Percentiles rank a stretch among this genome's conserved stretches.
Conservation (phyloP, 2,797 vertebrate species). For the Danionella dracula region DNA sequence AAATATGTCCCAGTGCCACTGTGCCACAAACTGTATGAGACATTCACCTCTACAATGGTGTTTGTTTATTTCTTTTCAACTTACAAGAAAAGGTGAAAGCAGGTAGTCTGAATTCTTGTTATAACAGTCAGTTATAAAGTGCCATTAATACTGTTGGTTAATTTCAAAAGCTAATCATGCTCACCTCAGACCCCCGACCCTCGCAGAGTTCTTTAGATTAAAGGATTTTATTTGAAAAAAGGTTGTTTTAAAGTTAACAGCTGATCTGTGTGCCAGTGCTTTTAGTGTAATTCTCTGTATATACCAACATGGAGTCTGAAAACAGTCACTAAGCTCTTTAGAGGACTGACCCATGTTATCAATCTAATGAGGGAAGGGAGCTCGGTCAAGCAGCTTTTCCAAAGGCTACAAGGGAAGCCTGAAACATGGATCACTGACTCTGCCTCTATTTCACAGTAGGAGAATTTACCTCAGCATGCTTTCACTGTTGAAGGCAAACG, state of each 20-base stretch:
- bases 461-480: slow-evolving; percentile 30
- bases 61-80: slow-evolving; percentile 21
- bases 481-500: slow-evolving; percentile 9
- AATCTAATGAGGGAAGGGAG: slow-evolving; percentile 37
- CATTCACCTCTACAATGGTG: no score
- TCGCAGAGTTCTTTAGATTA: not conserved
- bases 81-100: slow-evolving; percentile 31
- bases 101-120: slow-evolving; percentile 19
- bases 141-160: slow-evolving; percentile 30
- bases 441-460: not conserved
- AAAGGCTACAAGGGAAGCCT: slow-evolving; percentile 17
- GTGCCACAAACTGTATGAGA: no score
- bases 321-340: slow-evolving; percentile 23
- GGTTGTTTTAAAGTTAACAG: slow-evolving; percentile 6
- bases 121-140: slow-evolving; percentile 23
- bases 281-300: slow-evolving; percentile 21
- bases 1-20: slow-evolving; percentile 27
- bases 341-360: slow-evolving; percentile 36
- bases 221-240: slow-evolving; percentile 8
- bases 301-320: slow-evolving; percentile 4
- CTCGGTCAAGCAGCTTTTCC: slow-evolving; percentile 38
- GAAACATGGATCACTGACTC: slow-evolving; percentile 40
- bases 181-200: not conserved
- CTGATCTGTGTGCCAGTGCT: not conserved
- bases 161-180: slow-evolving; percentile 33